Evolutionary conservation across 2,888 invertebrate species (phyloP), one percentile per base, ranked within the genome.

Genomic region (Acanthopleura granulata): DNA sequence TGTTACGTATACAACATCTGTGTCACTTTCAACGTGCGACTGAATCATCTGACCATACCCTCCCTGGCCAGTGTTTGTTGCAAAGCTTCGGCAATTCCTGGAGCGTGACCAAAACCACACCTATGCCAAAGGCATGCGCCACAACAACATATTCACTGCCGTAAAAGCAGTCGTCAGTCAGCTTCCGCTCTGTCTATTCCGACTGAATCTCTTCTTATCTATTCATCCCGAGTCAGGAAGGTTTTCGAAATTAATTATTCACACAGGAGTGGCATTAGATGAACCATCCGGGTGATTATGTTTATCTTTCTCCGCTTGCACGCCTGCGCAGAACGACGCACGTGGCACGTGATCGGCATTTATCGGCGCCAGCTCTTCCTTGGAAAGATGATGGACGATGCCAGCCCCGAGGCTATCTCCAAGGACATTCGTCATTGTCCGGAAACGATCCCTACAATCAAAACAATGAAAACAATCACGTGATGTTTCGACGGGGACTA

Each of bases 361-460:
- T n/a, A 84, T 62, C 61, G 85, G 83, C 61, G 84, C 83, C 75
- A 89, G 81, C 77, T 89, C 87, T 49, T 84, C 74, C 74, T 85
- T 83, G 14, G 88, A 90, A 51, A 97, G 92, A 82, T 95, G 94
- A 86, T 95, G 94, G 49, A 99, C 97, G 74, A 99, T 94, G 76
- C 95, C 96, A 69, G 98, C 97, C 62, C 98, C 98, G 77, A 98
- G 91, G 16, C 97, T 95, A 90, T 99, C 98, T 85, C 98, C 98
- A 91, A 97, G 94, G 50, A 99, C 98, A 91, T 99, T 99, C 85
- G 98, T 91, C 76, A 91, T 89, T 0, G 93, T 93, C 93, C 87
- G 96, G 94, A 87, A 96, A 94, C 89, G 90, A 81, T 92, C 92
- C 73, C 90, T 90, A 83, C 22, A 83, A 79, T 25, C 71, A 50